Evolutionary conservation across 30 jellyfish, hydroid and myxozoan species (phyloP).

Genomic region (Aurelia sp.): DNA sequence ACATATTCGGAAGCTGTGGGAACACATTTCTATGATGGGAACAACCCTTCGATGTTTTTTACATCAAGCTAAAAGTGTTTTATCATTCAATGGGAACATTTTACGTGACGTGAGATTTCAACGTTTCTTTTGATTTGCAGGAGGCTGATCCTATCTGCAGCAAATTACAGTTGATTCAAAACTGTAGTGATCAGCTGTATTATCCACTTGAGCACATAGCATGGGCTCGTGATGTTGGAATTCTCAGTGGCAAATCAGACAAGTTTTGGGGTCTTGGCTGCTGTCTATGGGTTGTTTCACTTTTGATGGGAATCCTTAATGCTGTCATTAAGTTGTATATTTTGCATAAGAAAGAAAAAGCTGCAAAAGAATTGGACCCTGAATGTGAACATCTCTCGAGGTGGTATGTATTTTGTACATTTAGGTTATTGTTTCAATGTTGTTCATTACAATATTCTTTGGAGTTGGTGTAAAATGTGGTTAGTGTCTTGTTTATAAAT

Average conservation of each 20-base stretch:
- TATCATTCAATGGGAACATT: too few relatives aligned
- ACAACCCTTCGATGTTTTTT: too few relatives aligned
- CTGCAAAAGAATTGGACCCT: neutral
- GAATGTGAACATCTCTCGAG: neutral
- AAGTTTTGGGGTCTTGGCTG: conserved; percentile 51
- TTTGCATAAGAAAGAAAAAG: neutral
- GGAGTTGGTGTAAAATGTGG: too few relatives aligned
- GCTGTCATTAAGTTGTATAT: conserved; percentile 12
- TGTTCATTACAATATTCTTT: too few relatives aligned
- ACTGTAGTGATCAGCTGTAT: conserved; percentile 59
- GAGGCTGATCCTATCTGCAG: conserved; percentile 50
- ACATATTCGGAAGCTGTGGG: too few relatives aligned
- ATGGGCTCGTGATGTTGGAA: conserved; percentile 76
- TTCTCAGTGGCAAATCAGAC: conserved; percentile 62
- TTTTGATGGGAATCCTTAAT: conserved; percentile 33
- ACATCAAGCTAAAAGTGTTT: too few relatives aligned
- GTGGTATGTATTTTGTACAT: neutral
- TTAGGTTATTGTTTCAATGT: neutral
- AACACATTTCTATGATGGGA: too few relatives aligned
- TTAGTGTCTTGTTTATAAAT: too few relatives aligned
- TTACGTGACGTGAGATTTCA: too few relatives aligned
- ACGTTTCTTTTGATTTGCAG: conserved; percentile 3
- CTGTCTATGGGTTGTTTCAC: conserved; percentile 64
- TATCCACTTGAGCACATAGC: conserved; percentile 82
- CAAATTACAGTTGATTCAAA: conserved; percentile 33